Base-by-base conservation (phyloP, 1,140 invertebrate species). In the Plectrocnemia conspersa region DNA sequence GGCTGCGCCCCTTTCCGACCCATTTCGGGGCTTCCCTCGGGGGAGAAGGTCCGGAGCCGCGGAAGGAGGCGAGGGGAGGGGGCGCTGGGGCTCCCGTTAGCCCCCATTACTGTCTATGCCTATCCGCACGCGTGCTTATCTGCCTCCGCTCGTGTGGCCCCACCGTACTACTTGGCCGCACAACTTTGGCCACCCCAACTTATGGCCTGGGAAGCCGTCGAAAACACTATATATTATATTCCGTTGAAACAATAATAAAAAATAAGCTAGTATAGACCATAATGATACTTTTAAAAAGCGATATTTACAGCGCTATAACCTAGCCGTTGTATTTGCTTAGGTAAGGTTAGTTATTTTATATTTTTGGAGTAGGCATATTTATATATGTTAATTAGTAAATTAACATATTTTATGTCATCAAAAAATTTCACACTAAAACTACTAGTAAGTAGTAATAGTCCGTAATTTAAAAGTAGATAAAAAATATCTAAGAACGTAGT, bases 1-100 rank as follows among this genome's bases (percentile, higher is more conserved):
- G 64, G 65, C 63, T 47, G 55, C 59, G 58, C 60, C 62, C 61
- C 59, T 64, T 63, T 65, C 65, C 64, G 64, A 65, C 68, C 65
- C 64, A 67, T 61, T 68, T 69, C 68, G 61, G 64, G 58, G 62
- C 63, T 50, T 50, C 47, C 47, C 47, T 50, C 25, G 47, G 47
- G 47, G 68, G 66, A 72, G 71, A 72, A 72, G 72, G 71, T 71
- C 70, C 67, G 68, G 68, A 50, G 56, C 56, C 62, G 64, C 65
- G 66, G 66, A 66, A 3, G 7, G 40, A 23, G 7, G 40, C 53
- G 47, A 50, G 56, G 60, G 61, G 50, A 56, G 53, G 41, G 21
- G 3, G 56, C 70, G 72, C 71, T 66, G 67, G 63, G 65, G 64
- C 47, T 44, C 45, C 61, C 58, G 47, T 52, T 55, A 62, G 56